These are phyloP conservation scores for Strongylocentrotus purpuratus DNA, from an alignment of 35 echinoderm and acorn worm genomes.

Conservation along the genomic window DNA sequence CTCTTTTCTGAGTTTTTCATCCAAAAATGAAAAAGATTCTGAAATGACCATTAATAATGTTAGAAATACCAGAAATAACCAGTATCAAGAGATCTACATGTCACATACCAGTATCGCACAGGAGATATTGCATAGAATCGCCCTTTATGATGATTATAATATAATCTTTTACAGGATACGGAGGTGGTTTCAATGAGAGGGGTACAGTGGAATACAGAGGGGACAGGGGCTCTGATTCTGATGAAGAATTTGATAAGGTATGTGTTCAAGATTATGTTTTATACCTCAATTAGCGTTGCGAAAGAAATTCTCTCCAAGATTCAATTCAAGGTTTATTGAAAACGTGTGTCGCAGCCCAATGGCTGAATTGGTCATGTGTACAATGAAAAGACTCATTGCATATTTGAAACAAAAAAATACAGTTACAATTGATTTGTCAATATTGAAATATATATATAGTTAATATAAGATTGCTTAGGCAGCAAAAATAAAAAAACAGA, in stretches of 20 bases:
- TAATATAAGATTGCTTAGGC: too few species aligned
- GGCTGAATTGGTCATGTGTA: too few species aligned
- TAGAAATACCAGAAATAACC: not conserved
- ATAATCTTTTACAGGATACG: conserved; percentile 71
- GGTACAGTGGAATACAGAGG: conserved; percentile 84
- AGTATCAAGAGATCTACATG: not conserved
- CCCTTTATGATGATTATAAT: not conserved
- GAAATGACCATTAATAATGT: not conserved
- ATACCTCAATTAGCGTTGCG: not conserved
- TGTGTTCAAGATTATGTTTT: not conserved
- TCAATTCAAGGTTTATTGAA: too few species aligned
- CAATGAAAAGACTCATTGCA: too few species aligned
- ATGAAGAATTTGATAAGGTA: conserved; percentile 97
- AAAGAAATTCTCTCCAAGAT: not conserved
- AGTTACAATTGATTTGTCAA: too few species aligned
- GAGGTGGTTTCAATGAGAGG: conserved; percentile 96
- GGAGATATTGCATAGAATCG: not conserved
- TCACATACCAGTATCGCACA: too few species aligned
- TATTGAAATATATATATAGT: too few species aligned
- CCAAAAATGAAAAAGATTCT: not conserved
- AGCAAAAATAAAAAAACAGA: too few species aligned
- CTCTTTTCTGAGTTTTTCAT: too few species aligned
- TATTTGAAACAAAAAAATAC: too few species aligned
- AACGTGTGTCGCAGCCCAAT: too few species aligned
- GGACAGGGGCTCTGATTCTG: conserved; percentile 73